These are phyloP conservation scores for Corbicula japonica DNA, from an alignment of 2,888 invertebrate species.

Conservation along the genomic window DNA sequence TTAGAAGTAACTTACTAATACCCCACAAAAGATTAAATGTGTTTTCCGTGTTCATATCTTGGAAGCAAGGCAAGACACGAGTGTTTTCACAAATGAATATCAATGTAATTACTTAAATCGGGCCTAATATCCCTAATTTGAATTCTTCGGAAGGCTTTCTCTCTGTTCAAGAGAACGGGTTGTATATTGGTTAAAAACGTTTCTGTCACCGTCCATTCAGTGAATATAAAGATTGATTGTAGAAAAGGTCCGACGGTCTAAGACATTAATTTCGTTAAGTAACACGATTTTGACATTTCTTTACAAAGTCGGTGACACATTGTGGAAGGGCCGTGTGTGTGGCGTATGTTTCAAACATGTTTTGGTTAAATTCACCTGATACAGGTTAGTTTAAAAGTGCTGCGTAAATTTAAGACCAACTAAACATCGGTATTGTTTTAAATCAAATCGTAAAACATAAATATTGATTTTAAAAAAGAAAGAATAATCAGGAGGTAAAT, in stretches of 20 bases:
- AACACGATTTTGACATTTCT: slow-evolving; percentile 33
- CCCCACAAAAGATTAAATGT: slow-evolving; percentile 61
- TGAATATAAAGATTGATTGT: slow-evolving; percentile 45
- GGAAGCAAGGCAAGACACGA: slow-evolving; percentile 28
- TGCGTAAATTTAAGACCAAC: too few species aligned
- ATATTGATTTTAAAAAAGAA: too few species aligned
- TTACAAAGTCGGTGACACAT: slow-evolving; percentile 20
- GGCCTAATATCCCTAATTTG: slow-evolving; percentile 54
- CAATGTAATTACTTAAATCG: slow-evolving; percentile 61
- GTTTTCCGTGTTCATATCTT: slow-evolving; percentile 59
- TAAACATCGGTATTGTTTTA: too few species aligned
- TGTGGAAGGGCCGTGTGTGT: slow-evolving; percentile 30
- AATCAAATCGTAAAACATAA: too few species aligned
- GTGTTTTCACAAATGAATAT: slow-evolving; percentile 53
- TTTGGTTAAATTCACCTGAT: too few species aligned
- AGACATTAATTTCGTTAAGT: slow-evolving; percentile 53
- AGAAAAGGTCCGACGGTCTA: slow-evolving; percentile 24
- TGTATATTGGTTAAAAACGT: slow-evolving; percentile 50
- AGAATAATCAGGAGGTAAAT: too few species aligned
- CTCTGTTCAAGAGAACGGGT: slow-evolving; percentile 47
- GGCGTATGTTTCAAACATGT: too few species aligned
- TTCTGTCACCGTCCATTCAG: slow-evolving; percentile 28
- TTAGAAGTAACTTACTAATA: too few species aligned
- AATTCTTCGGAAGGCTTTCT: slow-evolving; percentile 50
- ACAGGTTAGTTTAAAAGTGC: too few species aligned